A percentile compares a stretch with the other conserved stretches of the same genome.
Evolutionary conservation across 2,888 invertebrate species (phyloP).

Genomic region (Pristionchus arcanus): DNA sequence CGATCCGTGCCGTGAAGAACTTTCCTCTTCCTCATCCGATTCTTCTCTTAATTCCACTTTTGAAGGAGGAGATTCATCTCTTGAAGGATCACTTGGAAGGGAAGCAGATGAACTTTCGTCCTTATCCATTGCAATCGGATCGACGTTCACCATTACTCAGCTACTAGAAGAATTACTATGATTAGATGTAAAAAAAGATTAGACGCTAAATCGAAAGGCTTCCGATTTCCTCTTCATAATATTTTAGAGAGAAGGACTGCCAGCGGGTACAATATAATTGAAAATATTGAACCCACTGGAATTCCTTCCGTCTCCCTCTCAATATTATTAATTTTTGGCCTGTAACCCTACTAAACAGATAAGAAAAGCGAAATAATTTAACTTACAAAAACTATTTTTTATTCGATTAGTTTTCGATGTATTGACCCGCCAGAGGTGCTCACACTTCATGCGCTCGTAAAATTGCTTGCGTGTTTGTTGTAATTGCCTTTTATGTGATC

Average conservation of each 20-base stretch:
- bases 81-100: conserved; percentile 38
- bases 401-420: conserved; percentile 2
- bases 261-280: no score
- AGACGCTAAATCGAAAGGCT: no score
- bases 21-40: not conserved
- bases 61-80: conserved; percentile 28
- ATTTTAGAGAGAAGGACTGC: no score
- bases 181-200: not conserved
- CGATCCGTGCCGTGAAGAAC: conserved; percentile 49
- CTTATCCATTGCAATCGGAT: conserved; percentile 11
- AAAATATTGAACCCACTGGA: no score
- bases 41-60: not conserved
- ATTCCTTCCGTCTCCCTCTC: no score
- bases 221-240: no score
- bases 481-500: not conserved
- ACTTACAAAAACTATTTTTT: not conserved
- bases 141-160: conserved; percentile 40
- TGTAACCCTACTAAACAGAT: not conserved
- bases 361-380: not conserved
- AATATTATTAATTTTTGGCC: not conserved
- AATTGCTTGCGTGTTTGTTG: not conserved
- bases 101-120: conserved; percentile 38
- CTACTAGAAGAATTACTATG: not conserved
- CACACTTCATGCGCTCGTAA: not conserved
- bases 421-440: not conserved